Evolutionary conservation across 2,888 invertebrate genomes (phyloP).

Genomic region (Bombylius major): DNA sequence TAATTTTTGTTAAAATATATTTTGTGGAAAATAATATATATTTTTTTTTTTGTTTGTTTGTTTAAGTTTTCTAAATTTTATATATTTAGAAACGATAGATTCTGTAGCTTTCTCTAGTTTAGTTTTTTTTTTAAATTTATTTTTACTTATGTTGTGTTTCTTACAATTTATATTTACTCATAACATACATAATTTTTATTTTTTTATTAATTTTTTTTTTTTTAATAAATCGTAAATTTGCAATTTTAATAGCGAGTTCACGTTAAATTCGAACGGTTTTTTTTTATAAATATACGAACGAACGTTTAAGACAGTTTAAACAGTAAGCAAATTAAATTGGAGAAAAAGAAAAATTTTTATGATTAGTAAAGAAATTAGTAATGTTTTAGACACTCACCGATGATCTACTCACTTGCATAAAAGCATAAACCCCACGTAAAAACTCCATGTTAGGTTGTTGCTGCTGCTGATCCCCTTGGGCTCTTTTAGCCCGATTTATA

Average conservation of each 20-base stretch:
- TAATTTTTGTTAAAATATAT: not conserved
- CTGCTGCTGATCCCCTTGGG: constrained; percentile 27
- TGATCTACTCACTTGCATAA: constrained; percentile 42
- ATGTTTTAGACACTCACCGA: constrained; percentile 38
- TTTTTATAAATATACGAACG: not conserved
- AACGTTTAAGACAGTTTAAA: not conserved
- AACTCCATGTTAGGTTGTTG: constrained; percentile 39
- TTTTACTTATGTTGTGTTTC: too few relatives aligned
- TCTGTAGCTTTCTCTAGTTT: too few relatives aligned
- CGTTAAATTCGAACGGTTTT: too few relatives aligned
- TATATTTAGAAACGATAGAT: too few relatives aligned
- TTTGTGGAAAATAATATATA: not conserved
- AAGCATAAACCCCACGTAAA: constrained; percentile 40
- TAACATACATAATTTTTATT: too few relatives aligned
- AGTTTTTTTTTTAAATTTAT: too few relatives aligned
- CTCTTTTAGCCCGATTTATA: constrained; percentile 35
- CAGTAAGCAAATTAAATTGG: constrained; percentile 22
- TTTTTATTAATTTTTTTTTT: too few relatives aligned
- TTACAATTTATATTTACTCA: too few relatives aligned
- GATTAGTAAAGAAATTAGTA: constrained; percentile 37
- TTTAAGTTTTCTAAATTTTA: too few relatives aligned
- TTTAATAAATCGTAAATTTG: too few relatives aligned
- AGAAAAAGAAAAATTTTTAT: constrained; percentile 32
- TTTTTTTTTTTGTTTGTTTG: constrained; percentile 12
- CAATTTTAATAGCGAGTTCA: too few relatives aligned